These are phyloP conservation scores for Ectropis crepuscularia DNA, from an alignment of 2,888 invertebrate species.

Conservation along the genomic window DNA sequence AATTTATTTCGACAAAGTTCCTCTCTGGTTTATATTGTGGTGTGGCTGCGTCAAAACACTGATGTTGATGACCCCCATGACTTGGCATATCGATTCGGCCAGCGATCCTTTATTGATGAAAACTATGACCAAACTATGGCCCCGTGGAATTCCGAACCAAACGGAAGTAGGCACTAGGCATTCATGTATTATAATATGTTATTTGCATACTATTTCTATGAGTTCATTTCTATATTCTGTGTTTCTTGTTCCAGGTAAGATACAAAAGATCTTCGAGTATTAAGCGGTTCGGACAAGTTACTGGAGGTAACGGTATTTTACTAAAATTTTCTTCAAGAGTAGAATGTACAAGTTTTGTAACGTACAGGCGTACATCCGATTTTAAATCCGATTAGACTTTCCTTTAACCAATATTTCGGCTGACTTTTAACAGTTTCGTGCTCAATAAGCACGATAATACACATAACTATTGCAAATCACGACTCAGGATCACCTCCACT, in stretches of 20 bases:
- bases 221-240: neutral
- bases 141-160: constrained; percentile 33
- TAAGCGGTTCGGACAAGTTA: neutral
- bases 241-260: constrained; percentile 15
- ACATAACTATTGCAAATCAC: too few relatives aligned
- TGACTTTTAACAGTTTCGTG: too few relatives aligned
- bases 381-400: too few relatives aligned
- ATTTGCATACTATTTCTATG: constrained; percentile 1
- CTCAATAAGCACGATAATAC: too few relatives aligned
- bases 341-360: too few relatives aligned
- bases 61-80: constrained; percentile 76
- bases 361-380: too few relatives aligned
- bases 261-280: constrained; percentile 1
- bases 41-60: constrained; percentile 62
- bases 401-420: too few relatives aligned
- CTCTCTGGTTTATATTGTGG: neutral
- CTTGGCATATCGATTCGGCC: constrained; percentile 65
- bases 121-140: constrained; percentile 45
- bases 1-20: constrained; percentile 10
- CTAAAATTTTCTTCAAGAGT: too few relatives aligned
- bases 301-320: neutral
- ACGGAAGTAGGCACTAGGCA: constrained; percentile 15
- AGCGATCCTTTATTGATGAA: constrained; percentile 62
- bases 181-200: constrained; percentile 5
- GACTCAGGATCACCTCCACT: too few relatives aligned